Base-by-base conservation (phyloP, 2,888 invertebrate species). In the Molanna angustata region DNA sequence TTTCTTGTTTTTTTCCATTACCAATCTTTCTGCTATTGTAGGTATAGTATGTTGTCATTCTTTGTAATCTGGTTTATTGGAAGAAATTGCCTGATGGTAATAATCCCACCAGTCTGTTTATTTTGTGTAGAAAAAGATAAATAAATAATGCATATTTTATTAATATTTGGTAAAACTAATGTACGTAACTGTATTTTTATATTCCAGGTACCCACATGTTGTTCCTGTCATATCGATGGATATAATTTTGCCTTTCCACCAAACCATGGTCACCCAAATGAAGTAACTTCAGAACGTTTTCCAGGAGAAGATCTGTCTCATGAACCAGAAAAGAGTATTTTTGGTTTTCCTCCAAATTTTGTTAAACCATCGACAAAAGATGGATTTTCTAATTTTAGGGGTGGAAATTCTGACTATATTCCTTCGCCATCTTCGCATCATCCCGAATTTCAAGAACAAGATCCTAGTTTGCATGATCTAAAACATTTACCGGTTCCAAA, bases 181-280 rank as follows among this genome's bases (percentile, higher is more conserved):
- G 13, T 39, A 13, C 2, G 17, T 27, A 27, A 27, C 27, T 11
- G 6, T 27, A 7, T 27, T 27, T 27, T 27, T 27, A 17, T 9
- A 6, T 55, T 52, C 11, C 66, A 84, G 83, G 81, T 86, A 1
- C 90, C 90, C 19, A 88, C 88, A 1, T 89, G 89, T 62, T 90
- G 90, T 63, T 87, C 88, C 2, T 90, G 90, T 63, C 89, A 89
- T 65, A 84, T 90, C 9, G 86, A 86, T 65, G 88, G 88, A 2
- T 88, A 86, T 64, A 76, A 84, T 21, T 84, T 85, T 9, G 74
- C 83, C 7, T 86, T 81, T 58, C 85, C 86, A 1, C 85, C 85
- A 0, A 66, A 79, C 18, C 77, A 79, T 1, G 77, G 77, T 32
- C 72, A 80, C 61, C 71, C 78, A 2, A 74, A 78, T 7, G 71